Percentiles rank a stretch among this genome's conserved stretches.
phyloP scores from a whole-genome alignment of 1,140 invertebrate genomes.

The Heliothis subflexa region DNA sequence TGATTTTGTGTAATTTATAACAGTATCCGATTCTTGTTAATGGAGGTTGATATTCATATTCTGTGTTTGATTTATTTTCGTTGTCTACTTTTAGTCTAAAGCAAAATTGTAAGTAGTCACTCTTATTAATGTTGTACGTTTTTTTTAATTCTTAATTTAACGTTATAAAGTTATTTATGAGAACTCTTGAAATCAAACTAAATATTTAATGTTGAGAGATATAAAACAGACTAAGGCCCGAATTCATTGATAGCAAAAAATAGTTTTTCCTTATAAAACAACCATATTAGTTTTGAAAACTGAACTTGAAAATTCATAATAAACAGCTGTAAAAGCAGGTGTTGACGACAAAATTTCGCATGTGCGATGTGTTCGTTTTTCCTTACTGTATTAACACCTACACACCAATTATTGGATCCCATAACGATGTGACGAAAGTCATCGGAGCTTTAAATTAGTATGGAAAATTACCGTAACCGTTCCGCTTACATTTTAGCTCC shows the following conservation, averaged over 20 bases:
- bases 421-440: constrained; percentile 63
- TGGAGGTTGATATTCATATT: background rate
- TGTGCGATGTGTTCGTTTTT: background rate
- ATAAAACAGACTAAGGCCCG: no score
- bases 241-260: no score
- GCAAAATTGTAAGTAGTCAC: no score
- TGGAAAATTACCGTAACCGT: constrained; percentile 70
- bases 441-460: constrained; percentile 69
- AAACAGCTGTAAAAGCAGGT: background rate
- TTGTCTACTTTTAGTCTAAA: background rate
- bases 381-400: constrained; percentile 52
- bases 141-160: no score
- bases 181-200: no score
- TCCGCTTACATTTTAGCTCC: constrained; percentile 47
- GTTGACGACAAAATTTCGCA: background rate
- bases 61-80: background rate
- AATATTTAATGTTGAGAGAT: no score
- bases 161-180: no score
- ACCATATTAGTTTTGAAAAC: no score
- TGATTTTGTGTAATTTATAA: constrained; percentile 20
- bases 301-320: no score
- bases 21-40: background rate
- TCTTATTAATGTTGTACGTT: no score
- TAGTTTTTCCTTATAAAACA: no score
- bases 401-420: constrained; percentile 65